A percentile compares a stretch with the other conserved stretches of the same genome.
Evolutionary conservation across 92 coral and sea anemone genomes (phyloP).

Genomic region (Phymanthus crucifer): DNA sequence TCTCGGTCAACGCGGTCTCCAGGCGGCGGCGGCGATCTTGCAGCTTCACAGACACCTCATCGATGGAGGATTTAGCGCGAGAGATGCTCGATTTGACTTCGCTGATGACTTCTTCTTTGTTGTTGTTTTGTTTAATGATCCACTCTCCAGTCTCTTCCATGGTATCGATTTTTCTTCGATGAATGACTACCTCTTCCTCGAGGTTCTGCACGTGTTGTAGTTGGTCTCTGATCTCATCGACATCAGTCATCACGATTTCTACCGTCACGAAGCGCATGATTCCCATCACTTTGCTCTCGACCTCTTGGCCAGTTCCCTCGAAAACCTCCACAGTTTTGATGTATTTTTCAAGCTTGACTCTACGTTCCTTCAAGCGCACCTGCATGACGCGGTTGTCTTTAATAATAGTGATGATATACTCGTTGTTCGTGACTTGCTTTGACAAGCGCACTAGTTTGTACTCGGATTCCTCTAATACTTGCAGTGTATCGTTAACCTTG

Average conservation of each 20-base stretch:
- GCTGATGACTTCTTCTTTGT: constrained; percentile 80
- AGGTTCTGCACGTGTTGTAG: constrained; percentile 87
- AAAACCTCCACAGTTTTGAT: constrained; percentile 85
- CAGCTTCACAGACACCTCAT: constrained; percentile 80
- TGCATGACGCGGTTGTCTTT: constrained; percentile 91
- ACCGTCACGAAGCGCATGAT: constrained; percentile 86
- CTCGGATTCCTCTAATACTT: constrained; percentile 85
- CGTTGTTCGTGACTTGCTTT: constrained; percentile 83
- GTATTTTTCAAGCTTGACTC: constrained; percentile 86
- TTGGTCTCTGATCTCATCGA: constrained; percentile 80
- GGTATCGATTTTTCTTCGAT: constrained; percentile 85
- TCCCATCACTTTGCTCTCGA: constrained; percentile 80
- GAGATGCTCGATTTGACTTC: constrained; percentile 81
- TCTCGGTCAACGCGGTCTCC: constrained; percentile 87
- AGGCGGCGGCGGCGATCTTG: constrained; percentile 82
- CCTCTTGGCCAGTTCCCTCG: constrained; percentile 74
- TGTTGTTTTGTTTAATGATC: constrained; percentile 88
- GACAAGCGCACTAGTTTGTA: constrained; percentile 79
- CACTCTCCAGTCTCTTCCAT: constrained; percentile 98
- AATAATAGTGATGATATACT: constrained; percentile 85
- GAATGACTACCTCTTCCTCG: constrained; percentile 87
- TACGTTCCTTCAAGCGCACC: constrained; percentile 79
- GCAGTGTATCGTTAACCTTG: constrained; percentile 78
- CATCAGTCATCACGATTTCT: constrained; percentile 78
- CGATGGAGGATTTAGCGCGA: constrained; percentile 71